Conservation (phyloP, 2,113 vertebrate genomes). For the Petrocephalus microphthalmus region DNA sequence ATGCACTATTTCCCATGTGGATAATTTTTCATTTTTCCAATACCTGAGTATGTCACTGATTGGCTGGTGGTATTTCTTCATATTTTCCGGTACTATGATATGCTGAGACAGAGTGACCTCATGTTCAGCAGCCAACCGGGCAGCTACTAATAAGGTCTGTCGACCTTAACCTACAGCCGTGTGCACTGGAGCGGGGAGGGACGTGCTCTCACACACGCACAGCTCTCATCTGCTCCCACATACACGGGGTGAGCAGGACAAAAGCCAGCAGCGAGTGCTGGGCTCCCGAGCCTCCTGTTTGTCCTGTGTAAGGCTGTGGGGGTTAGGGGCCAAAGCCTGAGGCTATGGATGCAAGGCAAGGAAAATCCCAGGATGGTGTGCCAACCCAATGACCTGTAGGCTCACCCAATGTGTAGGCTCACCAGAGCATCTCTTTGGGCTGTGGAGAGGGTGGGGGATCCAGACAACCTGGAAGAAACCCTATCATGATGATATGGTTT, state of each 20-base stretch:
- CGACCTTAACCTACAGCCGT: background rate
- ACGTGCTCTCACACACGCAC: background rate
- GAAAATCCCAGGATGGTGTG: background rate
- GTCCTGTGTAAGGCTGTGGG: background rate
- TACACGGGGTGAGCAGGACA: no score
- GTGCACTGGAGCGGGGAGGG: background rate
- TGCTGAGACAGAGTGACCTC: background rate
- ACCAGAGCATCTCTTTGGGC: background rate
- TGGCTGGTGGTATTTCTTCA: background rate
- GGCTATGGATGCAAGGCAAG: background rate
- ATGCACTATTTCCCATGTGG: background rate
- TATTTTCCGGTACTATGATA: background rate
- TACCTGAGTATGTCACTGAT: background rate
- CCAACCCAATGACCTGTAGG: background rate
- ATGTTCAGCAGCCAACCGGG: background rate
- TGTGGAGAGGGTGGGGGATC: no score
- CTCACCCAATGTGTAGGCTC: background rate
- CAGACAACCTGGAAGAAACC: background rate
- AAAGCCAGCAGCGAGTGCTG: background rate
- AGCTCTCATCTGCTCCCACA: background rate
- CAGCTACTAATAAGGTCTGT: background rate
- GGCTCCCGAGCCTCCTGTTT: background rate
- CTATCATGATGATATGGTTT: background rate
- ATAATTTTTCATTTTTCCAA: background rate
- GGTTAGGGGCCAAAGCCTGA: background rate